phyloP scores from a whole-genome alignment of 2,113 vertebrate species.

The Cheirogaleus medius region DNA sequence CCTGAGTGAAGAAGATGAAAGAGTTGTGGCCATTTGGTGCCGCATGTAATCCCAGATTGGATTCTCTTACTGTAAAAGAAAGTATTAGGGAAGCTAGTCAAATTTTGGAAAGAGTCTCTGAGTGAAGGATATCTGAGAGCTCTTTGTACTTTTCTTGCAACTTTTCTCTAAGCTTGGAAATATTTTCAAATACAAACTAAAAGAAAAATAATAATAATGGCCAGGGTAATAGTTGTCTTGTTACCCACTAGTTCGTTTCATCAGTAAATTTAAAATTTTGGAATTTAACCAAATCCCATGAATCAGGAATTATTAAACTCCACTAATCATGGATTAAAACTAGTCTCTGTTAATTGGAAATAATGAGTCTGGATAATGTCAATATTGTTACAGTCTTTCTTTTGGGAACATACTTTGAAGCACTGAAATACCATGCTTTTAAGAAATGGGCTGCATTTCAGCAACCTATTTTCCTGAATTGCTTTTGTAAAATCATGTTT shows the following conservation, averaged over 20 bases:
- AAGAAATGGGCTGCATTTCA: conserved; percentile 47
- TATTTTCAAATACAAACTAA: conserved; percentile 19
- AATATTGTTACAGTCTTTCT: conserved; percentile 24
- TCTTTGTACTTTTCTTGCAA: not conserved
- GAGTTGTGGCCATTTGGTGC: not conserved
- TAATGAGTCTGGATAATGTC: conserved; percentile 43
- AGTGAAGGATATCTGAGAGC: not conserved
- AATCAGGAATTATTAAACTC: conserved; percentile 49
- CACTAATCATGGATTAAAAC: conserved; percentile 16
- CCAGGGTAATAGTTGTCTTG: not conserved
- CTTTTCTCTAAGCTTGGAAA: not conserved
- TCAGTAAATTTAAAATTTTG: conserved; percentile 44
- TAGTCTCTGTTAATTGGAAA: conserved; percentile 63
- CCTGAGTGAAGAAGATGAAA: not conserved
- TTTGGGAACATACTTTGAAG: conserved; percentile 37
- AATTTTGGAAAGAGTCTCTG: not conserved
- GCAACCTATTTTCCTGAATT: conserved; percentile 38
- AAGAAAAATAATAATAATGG: not conserved
- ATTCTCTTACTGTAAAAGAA: not conserved
- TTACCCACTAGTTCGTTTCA: conserved; percentile 5
- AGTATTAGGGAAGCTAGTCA: not conserved
- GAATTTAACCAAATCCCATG: conserved; percentile 32
- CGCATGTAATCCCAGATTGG: not conserved
- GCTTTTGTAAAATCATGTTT: conserved; percentile 51
- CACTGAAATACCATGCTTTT: conserved; percentile 55